Percentiles rank a stretch among this genome's conserved stretches.
Conservation (phyloP, 2,797 vertebrate genomes). For the Monodelphis domestica region DNA sequence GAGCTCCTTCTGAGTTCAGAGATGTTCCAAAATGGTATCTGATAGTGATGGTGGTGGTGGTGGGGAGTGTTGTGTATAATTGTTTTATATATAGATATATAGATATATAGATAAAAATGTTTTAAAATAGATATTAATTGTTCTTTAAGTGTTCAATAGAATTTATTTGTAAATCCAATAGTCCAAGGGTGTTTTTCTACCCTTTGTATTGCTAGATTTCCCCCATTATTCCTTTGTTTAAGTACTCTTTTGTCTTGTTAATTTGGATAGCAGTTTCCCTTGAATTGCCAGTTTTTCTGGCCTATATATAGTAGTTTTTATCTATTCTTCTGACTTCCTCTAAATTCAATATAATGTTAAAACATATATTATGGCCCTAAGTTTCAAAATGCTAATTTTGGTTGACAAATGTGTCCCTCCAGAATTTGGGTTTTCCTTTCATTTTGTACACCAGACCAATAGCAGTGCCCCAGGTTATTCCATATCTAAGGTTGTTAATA, state of each 20-base stretch:
- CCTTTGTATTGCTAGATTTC: background rate
- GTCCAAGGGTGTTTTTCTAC: background rate
- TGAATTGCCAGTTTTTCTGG: background rate
- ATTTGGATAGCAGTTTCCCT: background rate
- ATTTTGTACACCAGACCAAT: background rate
- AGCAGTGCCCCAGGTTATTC: background rate
- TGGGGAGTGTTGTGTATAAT: too few species aligned
- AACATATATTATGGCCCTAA: background rate
- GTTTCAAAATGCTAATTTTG: background rate
- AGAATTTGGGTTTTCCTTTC: background rate
- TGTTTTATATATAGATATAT: background rate
- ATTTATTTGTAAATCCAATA: background rate
- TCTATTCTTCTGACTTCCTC: background rate
- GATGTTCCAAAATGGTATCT: background rate
- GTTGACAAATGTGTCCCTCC: background rate
- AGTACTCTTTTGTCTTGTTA: background rate
- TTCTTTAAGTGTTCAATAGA: background rate
- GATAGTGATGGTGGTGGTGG: background rate
- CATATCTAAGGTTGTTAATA: background rate
- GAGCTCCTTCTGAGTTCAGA: background rate
- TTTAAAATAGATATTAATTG: background rate
- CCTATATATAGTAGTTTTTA: background rate
- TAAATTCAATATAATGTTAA: background rate
- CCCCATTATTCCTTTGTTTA: background rate
- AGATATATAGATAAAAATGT: too few species aligned